Evolutionary conservation across 2,888 invertebrate genomes (phyloP).

Genomic region (Antitype chi): DNA sequence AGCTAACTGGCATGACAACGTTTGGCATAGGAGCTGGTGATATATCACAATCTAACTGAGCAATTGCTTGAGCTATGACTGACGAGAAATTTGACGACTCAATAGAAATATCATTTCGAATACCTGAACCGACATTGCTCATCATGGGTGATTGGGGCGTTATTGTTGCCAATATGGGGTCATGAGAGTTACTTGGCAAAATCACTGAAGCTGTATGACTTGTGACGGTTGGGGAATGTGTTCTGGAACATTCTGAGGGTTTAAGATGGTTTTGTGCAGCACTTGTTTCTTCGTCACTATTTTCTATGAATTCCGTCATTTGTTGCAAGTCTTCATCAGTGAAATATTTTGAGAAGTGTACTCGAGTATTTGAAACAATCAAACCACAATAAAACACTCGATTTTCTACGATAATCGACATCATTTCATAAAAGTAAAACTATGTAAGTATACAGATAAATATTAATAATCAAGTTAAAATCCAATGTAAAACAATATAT

Average conservation of each 20-base stretch:
- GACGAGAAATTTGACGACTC: conserved; percentile 32
- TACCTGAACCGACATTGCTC: conserved; percentile 21
- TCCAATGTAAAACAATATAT: conserved; percentile 17
- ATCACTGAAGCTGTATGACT: conserved; percentile 30
- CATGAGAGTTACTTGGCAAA: conserved; percentile 33
- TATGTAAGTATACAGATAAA: conserved; percentile 23
- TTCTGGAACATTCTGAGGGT: conserved; percentile 22
- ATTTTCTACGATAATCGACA: conserved; percentile 23
- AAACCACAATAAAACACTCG: conserved; percentile 22
- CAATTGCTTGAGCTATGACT: conserved; percentile 39
- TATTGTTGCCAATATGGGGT: conserved; percentile 29
- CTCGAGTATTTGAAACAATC: conserved; percentile 24
- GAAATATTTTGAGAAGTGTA: conserved; percentile 36
- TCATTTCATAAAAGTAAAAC: conserved; percentile 27
- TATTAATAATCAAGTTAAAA: conserved; percentile 28
- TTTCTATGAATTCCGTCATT: conserved; percentile 31
- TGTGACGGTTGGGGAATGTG: conserved; percentile 17
- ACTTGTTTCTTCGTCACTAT: conserved; percentile 21
- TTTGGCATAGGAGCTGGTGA: conserved; percentile 26
- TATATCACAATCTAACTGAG: conserved; percentile 29
- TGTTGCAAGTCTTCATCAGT: conserved; percentile 32
- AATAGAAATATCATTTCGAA: conserved; percentile 32
- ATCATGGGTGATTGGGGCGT: conserved; percentile 30
- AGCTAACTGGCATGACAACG: conserved; percentile 28
- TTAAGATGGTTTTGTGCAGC: conserved; percentile 20